phyloP scores from a whole-genome alignment of 2,888 invertebrate species.

The Sphecodes monilicornis region DNA sequence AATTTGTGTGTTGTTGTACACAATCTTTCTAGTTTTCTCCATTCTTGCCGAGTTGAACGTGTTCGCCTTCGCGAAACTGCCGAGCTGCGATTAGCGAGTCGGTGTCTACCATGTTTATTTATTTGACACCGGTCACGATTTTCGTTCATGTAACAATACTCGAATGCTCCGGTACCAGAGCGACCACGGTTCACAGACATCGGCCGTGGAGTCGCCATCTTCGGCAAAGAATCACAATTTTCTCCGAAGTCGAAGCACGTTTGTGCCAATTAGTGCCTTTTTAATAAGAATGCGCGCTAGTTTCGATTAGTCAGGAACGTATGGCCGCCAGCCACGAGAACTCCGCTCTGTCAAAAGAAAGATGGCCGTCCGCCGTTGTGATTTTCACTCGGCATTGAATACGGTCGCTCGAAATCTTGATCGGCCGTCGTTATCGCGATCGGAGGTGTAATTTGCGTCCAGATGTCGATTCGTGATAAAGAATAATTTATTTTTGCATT shows the following conservation, averaged over 20 bases:
- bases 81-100: neutral
- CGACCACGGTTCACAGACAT: neutral
- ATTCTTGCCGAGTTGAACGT: conserved; percentile 92
- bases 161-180: neutral
- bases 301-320: neutral
- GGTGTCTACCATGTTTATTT: neutral
- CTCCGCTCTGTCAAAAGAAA: neutral
- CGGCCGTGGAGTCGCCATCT: neutral
- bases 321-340: neutral
- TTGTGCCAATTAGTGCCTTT: neutral
- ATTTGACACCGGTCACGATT: neutral
- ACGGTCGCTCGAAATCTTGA: neutral
- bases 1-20: conserved; percentile 88
- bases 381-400: neutral
- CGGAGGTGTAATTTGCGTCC: neutral
- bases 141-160: neutral
- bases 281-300: neutral
- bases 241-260: neutral
- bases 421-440: neutral
- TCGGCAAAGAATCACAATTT: neutral
- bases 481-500: conserved; percentile 35
- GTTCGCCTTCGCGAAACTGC: conserved; percentile 81
- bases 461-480: conserved; percentile 15
- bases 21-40: conserved; percentile 90
- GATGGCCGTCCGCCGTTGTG: neutral